Conservation (phyloP, 2,888 invertebrate genomes). For the Ormyrus labotus region DNA sequence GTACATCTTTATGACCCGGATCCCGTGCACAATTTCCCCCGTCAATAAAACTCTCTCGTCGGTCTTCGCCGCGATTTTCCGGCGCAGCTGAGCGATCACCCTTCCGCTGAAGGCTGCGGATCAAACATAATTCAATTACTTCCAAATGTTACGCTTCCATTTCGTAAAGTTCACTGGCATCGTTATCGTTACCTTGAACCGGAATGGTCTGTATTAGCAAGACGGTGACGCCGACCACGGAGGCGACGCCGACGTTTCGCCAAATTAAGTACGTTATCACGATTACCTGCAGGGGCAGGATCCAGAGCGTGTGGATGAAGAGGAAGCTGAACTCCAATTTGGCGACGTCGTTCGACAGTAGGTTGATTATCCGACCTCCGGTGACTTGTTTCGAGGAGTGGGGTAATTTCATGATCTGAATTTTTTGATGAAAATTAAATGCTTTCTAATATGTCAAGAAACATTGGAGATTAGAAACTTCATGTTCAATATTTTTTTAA, state of each 20-base stretch:
- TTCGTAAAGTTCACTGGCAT: neutral
- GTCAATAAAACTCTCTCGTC: constrained; percentile 88
- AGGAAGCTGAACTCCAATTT: constrained; percentile 85
- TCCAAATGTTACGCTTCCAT: neutral
- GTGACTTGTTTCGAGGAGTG: constrained; percentile 64
- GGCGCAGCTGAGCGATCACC: constrained; percentile 74
- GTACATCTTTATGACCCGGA: constrained; percentile 91
- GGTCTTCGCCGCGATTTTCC: constrained; percentile 77
- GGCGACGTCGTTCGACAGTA: constrained; percentile 90
- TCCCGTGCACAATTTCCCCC: constrained; percentile 87
- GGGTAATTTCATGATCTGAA: constrained; percentile 76
- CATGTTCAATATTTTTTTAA: no score
- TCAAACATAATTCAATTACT: constrained; percentile 4
- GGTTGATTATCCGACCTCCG: constrained; percentile 85
- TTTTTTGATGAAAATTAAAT: neutral
- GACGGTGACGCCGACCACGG: constrained; percentile 80
- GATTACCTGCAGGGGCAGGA: constrained; percentile 85
- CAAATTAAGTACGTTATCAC: constrained; percentile 81
- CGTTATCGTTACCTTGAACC: constrained; percentile 75
- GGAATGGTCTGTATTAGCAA: constrained; percentile 78
- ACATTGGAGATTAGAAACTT: no score
- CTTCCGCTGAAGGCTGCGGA: constrained; percentile 76
- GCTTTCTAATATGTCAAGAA: no score
- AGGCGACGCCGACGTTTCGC: constrained; percentile 77
- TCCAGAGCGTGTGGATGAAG: constrained; percentile 87